phyloP scores from a whole-genome alignment of 2,888 invertebrate species.

The Hoplodrina blanda region DNA sequence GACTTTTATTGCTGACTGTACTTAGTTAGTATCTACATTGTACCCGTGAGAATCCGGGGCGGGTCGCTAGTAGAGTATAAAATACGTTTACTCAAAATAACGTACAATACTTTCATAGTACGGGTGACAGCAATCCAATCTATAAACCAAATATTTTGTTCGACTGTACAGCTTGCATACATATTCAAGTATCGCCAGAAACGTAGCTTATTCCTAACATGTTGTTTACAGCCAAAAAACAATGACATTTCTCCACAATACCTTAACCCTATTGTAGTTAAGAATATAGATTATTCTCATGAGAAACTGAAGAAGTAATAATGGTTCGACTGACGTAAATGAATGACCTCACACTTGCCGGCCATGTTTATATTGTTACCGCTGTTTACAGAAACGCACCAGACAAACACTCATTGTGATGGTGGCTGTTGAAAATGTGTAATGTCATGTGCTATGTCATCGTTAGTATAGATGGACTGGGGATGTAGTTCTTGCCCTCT shows the following conservation, averaged over 20 bases:
- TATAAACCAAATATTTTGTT: not conserved
- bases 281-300: not conserved
- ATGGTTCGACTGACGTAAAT: conserved; percentile 27
- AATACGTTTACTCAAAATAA: no score
- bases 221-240: conserved; percentile 17
- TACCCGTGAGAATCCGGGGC: no score
- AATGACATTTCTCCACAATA: conserved; percentile 26
- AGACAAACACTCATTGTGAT: conserved; percentile 48
- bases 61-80: no score
- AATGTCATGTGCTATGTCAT: conserved; percentile 35
- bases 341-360: conserved; percentile 40
- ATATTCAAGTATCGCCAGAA: not conserved
- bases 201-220: not conserved
- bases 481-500: not conserved
- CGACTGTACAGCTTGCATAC: no score
- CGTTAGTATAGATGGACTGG: not conserved
- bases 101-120: no score
- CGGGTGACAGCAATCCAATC: no score
- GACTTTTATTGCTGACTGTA: no score
- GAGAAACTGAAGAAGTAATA: conserved; percentile 4
- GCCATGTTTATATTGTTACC: conserved; percentile 30
- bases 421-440: conserved; percentile 26
- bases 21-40: no score
- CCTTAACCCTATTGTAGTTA: conserved; percentile 1
- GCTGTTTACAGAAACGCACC: conserved; percentile 35